Conservation (phyloP, 2,797 vertebrate species). For the Remorina albescens region DNA sequence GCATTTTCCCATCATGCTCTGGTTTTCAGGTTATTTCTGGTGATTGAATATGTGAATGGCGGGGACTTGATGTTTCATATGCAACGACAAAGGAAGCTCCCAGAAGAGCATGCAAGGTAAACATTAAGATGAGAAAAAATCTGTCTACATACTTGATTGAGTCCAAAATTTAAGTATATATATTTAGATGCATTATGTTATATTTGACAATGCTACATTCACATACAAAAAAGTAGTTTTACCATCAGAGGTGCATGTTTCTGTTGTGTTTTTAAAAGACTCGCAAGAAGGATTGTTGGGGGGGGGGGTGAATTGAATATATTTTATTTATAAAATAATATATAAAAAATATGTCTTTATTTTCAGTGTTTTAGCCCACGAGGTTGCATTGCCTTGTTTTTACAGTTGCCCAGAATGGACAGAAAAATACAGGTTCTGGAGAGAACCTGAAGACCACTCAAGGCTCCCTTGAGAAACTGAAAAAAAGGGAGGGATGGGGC, state of each 20-base stretch:
- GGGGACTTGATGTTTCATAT: constrained; percentile 99
- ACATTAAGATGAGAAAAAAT: constrained; percentile 27
- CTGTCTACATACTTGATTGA: neutral
- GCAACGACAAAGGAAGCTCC: constrained; percentile 97
- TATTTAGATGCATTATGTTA: neutral
- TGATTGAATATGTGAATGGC: constrained; percentile 97
- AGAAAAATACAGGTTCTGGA: too few relatives aligned
- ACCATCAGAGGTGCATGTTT: neutral
- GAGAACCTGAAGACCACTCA: too few relatives aligned
- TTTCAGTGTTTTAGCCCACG: too few relatives aligned
- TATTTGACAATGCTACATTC: neutral
- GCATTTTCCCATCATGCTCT: constrained; percentile 15
- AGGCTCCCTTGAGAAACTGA: too few relatives aligned
- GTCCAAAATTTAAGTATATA: neutral
- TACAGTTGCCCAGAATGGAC: too few relatives aligned
- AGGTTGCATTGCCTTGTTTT: too few relatives aligned
- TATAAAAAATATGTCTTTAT: too few relatives aligned
- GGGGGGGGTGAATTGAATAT: too few relatives aligned
- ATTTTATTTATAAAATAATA: too few relatives aligned
- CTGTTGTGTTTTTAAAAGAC: neutral
- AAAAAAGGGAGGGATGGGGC: too few relatives aligned
- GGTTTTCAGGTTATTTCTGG: constrained; percentile 91
- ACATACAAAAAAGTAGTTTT: neutral
- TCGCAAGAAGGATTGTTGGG: too few relatives aligned
- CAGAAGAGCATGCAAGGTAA: constrained; percentile 97